phyloP scores from a whole-genome alignment of 2,113 vertebrate species.

The Saguinus imperator region DNA sequence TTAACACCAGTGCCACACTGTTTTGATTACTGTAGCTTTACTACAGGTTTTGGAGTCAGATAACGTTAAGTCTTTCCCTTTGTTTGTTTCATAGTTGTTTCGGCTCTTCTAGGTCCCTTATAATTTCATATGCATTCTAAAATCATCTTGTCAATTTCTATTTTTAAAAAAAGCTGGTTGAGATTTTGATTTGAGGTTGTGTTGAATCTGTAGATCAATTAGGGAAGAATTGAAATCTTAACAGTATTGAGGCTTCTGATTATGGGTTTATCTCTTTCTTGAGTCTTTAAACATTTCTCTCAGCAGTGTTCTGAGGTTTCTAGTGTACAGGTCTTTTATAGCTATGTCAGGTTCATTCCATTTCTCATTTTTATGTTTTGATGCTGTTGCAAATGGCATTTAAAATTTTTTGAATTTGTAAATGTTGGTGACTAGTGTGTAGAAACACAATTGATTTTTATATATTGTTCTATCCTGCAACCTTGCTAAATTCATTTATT shows the following conservation, averaged over 20 bases:
- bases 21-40: too few species aligned
- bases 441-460: neutral
- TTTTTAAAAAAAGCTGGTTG: neutral
- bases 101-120: neutral
- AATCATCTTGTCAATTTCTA: neutral
- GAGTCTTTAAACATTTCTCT: neutral
- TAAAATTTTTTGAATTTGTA: neutral
- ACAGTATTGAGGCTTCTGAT: neutral
- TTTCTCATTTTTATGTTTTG: neutral
- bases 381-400: neutral
- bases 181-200: neutral
- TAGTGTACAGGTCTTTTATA: fast-evolving
- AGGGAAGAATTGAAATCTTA: neutral
- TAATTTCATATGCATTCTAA: neutral
- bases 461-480: neutral
- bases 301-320: neutral
- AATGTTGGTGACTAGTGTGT: neutral
- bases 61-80: too few species aligned
- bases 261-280: neutral
- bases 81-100: neutral
- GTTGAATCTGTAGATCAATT: neutral
- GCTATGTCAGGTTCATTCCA: neutral
- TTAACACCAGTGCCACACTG: fast-evolving
- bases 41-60: neutral
- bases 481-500: neutral